These are phyloP conservation scores for Brachionus paranguensis DNA, from an alignment of 1,140 invertebrate genomes.

Conservation along the genomic window DNA sequence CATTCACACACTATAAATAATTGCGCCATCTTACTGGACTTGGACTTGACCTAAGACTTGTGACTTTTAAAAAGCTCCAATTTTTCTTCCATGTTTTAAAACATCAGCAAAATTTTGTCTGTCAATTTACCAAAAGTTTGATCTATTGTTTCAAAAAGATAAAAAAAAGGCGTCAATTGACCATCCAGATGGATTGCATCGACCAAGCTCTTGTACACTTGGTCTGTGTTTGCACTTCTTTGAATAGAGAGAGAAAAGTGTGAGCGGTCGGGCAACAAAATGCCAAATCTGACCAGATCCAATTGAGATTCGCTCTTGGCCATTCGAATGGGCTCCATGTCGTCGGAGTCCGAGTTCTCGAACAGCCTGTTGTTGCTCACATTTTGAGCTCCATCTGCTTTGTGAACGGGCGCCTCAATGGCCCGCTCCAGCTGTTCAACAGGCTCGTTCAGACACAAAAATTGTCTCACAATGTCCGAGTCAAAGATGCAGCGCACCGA, in stretches of 20 bases:
- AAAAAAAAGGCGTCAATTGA: constrained; percentile 81
- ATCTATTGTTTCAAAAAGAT: constrained; percentile 94
- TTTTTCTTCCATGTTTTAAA: no score
- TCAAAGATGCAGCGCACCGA: constrained; percentile 95
- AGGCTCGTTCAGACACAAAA: constrained; percentile 59
- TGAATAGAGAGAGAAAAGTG: constrained; percentile 42
- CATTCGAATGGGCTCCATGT: not conserved
- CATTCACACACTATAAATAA: no score
- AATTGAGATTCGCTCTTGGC: not conserved
- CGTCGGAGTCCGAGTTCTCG: not conserved
- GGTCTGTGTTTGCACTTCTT: constrained; percentile 7
- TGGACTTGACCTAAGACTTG: no score
- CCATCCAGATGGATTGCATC: constrained; percentile 74
- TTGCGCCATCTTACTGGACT: no score
- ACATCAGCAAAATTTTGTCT: no score
- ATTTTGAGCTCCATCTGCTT: not conserved
- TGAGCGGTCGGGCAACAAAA: constrained; percentile 69
- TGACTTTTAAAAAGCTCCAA: no score
- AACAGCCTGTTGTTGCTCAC: not conserved
- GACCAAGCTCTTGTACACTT: constrained; percentile 63
- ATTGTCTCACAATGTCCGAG: constrained; percentile 92
- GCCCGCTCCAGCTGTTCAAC: not conserved
- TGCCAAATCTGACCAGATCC: not conserved
- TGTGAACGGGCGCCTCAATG: not conserved
- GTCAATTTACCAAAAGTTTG: constrained; percentile 74